A percentile compares a stretch with the other conserved stretches of the same genome.
Conservation (phyloP, 1,140 invertebrate genomes). For the Pogonomyrmex barbatus region DNA sequence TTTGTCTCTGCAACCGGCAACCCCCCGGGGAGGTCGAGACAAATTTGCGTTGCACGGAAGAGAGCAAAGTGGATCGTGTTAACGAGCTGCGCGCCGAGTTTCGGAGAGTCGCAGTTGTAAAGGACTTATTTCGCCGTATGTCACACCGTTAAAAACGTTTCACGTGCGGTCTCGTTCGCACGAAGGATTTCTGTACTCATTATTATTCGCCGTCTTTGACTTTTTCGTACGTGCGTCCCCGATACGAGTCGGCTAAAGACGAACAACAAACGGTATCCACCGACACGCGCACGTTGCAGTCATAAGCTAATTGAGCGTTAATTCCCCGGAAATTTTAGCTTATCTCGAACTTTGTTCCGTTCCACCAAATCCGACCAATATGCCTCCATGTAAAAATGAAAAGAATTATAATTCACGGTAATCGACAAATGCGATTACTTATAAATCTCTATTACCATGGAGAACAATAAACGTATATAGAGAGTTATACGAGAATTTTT, state of each 20-base stretch:
- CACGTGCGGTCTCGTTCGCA: constrained; percentile 15
- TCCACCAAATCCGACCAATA: not conserved
- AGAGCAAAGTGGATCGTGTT: constrained; percentile 30
- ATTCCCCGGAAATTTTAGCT: constrained; percentile 1
- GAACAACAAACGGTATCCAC: constrained; percentile 76
- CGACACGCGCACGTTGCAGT: constrained; percentile 44
- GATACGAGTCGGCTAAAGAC: constrained; percentile 74
- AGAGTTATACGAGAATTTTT: not conserved
- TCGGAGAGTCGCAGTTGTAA: not conserved
- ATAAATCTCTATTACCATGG: not conserved
- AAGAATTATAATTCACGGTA: not conserved
- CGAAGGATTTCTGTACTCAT: constrained; percentile 65
- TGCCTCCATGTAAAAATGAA: not conserved
- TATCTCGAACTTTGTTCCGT: not conserved
- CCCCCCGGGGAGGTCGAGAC: not conserved
- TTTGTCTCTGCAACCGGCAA: not conserved
- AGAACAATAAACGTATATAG: too few species aligned
- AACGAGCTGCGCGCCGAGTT: constrained; percentile 14
- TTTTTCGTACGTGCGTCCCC: constrained; percentile 80
- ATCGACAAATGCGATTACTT: not conserved
- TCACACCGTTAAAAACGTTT: constrained; percentile 24
- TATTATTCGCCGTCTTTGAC: constrained; percentile 79
- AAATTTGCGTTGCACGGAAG: not conserved
- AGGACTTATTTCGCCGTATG: constrained; percentile 9
- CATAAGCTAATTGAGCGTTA: constrained; percentile 47